Conservation (phyloP, 1,140 invertebrate species). For the Diprion similis region DNA sequence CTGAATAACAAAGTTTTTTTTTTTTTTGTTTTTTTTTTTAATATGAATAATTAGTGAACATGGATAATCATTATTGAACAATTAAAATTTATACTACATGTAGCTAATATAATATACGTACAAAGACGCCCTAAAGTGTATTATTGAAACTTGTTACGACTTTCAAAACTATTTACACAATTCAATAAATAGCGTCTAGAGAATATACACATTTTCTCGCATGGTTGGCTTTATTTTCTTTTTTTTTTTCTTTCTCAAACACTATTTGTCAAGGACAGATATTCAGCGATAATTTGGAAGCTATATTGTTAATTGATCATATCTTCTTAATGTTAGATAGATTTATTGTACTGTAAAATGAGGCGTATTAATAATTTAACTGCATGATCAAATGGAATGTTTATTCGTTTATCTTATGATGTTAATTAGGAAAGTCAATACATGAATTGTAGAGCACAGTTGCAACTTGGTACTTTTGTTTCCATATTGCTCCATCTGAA, state of each 20-base stretch:
- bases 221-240: not conserved
- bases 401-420: no score
- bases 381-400: no score
- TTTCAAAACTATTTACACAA: constrained; percentile 9
- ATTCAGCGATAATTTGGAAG: constrained; percentile 4
- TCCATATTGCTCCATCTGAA: no score
- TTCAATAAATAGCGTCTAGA: not conserved
- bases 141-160: constrained; percentile 1
- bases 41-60: constrained; percentile 6
- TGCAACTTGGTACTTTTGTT: no score
- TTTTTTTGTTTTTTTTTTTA: not conserved
- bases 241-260: constrained; percentile 8
- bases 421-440: no score
- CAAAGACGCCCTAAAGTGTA: not conserved
- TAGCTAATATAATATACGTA: constrained; percentile 5
- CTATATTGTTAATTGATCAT: not conserved
- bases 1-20: constrained; percentile 8
- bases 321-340: no score
- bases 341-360: no score
- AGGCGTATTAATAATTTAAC: no score
- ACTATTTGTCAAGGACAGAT: not conserved
- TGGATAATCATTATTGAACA: constrained; percentile 16
- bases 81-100: constrained; percentile 8
- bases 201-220: not conserved
- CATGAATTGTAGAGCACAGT: no score